Base-by-base conservation (phyloP, 2,113 vertebrate genomes). In the Paralichthys olivaceus region DNA sequence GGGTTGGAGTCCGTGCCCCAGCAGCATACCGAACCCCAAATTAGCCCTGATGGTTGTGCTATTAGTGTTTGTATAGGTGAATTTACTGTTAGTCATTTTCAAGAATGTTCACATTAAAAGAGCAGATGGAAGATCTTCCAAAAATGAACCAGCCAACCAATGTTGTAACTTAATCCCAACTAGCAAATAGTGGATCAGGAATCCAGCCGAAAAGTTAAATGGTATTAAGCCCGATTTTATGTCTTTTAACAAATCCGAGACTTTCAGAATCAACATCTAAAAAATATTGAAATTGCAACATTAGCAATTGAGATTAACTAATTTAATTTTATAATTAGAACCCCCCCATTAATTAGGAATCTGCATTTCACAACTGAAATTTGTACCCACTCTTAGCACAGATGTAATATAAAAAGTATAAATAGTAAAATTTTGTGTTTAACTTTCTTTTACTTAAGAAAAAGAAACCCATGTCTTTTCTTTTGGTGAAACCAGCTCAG, bases 401-500 rank as follows among this genome's bases (percentile, higher is more conserved):
- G 43, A 47, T 4, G 1, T 15, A 47, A 47, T 47, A 47, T 7
- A 13, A 40, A 40, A 12, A 37, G 34, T 37, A 37, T 32, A 47
- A 17, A 47, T 5, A 47, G 15, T 47, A 19, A 5, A 4, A 4
- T 19, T 17, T 5, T 47, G 43, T 47, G 15, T 47, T 47, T 1
- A 3, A 12, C 45, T 82, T 20, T 32, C 47, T 22, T 53, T 69
- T 54, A 63, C 25, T 45, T 55, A 3, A n/a, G 4, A 49, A 19
- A 43, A 17, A 6, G 1, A 57, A 45, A 61, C 5, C 22, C 1
- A 1, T 2, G 12, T 15, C 13, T 32, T 49, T 28, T 25, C 40
- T 55, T 40, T 65, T 51, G 51, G 49, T 25, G 37, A 72, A 67
- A 73, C 23, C 34, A 29, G 77, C 57, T 56, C 40, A 47, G 54